Conservation (phyloP, 1,140 invertebrate species). For the Trinorchestia longiramus region DNA sequence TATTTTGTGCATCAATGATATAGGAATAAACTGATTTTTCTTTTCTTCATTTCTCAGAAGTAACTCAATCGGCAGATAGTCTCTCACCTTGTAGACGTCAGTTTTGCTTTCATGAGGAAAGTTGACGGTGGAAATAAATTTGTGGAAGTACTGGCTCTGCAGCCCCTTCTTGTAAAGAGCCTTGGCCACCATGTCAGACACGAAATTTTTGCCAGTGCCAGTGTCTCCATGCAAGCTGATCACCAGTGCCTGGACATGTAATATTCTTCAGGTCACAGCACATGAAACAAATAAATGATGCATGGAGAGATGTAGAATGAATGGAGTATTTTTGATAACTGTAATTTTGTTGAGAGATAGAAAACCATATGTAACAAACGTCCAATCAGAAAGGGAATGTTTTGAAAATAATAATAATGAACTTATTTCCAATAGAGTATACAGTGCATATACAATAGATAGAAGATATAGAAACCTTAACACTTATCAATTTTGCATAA, state of each 20-base stretch:
- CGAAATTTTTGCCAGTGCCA: slow-evolving; percentile 90
- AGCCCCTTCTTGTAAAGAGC: slow-evolving; percentile 81
- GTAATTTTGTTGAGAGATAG: neutral
- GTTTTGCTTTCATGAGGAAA: slow-evolving; percentile 77
- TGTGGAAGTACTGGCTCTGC: slow-evolving; percentile 83
- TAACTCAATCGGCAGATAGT: neutral
- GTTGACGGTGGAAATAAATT: slow-evolving; percentile 83
- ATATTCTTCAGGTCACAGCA: neutral
- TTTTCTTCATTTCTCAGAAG: too few relatives aligned
- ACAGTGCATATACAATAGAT: too few relatives aligned
- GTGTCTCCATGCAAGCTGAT: slow-evolving; percentile 79
- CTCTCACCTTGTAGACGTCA: slow-evolving; percentile 70
- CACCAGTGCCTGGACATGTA: slow-evolving; percentile 62
- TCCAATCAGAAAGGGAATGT: neutral
- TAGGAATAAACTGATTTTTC: too few relatives aligned
- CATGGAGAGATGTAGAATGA: neutral
- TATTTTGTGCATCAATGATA: too few relatives aligned
- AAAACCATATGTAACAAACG: neutral
- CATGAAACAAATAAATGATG: neutral
- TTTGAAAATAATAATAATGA: neutral
- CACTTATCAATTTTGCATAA: neutral
- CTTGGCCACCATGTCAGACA: slow-evolving; percentile 83
- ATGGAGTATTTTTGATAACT: neutral
- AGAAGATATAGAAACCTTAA: neutral
- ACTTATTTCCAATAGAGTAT: too few relatives aligned